These are phyloP conservation scores for Sylvia borin DNA, from an alignment of 2,797 vertebrate genomes.

Conservation along the genomic window DNA sequence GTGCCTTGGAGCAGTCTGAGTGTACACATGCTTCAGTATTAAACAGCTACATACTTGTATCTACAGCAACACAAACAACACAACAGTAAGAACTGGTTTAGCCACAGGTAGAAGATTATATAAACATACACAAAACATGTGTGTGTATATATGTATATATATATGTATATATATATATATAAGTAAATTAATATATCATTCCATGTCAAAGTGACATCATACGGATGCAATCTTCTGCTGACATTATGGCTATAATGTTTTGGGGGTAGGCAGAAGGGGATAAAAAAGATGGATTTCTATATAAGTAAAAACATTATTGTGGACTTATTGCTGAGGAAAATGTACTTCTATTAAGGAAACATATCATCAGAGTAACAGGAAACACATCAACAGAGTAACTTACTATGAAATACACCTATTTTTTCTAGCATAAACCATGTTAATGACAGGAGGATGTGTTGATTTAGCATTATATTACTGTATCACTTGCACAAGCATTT, in stretches of 20 bases:
- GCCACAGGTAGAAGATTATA: neutral
- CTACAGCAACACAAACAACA: neutral
- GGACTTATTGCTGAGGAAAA: neutral
- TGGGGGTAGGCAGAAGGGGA: neutral
- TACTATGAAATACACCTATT: neutral
- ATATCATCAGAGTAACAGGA: neutral
- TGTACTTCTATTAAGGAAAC: neutral
- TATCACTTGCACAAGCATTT: neutral
- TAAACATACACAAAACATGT: rapidly evolving
- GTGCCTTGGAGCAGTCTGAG: neutral
- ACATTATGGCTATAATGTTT: neutral
- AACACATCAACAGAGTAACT: neutral
- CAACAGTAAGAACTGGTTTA: neutral
- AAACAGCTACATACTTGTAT: neutral
- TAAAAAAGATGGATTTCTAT: neutral
- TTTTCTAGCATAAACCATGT: neutral
- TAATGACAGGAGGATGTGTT: neutral
- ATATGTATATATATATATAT: rapidly evolving
- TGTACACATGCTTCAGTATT: neutral
- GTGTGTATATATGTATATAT: rapidly evolving
- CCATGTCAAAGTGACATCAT: neutral
- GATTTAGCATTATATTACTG: neutral
- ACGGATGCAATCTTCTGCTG: neutral
- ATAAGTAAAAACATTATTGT: neutral
- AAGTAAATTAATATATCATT: neutral